Percentiles rank a stretch among this genome's conserved stretches.
phyloP scores from a whole-genome alignment of 30 jellyfish, hydroid and myxozoan genomes.

The Aurelia coerulea region DNA sequence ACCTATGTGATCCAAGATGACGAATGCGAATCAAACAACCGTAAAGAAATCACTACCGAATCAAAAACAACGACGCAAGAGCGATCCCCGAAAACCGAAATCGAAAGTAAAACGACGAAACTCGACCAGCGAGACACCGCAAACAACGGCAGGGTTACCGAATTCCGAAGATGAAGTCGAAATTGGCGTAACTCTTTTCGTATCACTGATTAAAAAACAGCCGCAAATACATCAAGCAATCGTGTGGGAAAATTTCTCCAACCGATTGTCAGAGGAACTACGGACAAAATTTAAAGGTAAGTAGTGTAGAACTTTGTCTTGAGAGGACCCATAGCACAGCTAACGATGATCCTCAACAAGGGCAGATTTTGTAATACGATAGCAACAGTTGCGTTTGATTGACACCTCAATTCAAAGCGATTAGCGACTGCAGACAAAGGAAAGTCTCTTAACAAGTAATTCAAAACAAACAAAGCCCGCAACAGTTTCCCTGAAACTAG shows the following conservation, averaged over 20 bases:
- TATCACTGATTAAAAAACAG: conserved; percentile 55
- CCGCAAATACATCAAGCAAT: conserved; percentile 53
- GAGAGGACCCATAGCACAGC: too few species aligned
- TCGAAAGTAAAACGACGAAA: conserved; percentile 45
- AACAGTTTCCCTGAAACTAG: too few species aligned
- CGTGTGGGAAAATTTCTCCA: conserved; percentile 68
- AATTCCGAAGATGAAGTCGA: conserved; percentile 51
- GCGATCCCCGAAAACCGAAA: conserved; percentile 68
- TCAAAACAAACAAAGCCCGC: too few species aligned
- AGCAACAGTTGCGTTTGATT: too few species aligned
- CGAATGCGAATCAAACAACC: conserved; percentile 41
- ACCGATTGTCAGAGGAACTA: conserved; percentile 63
- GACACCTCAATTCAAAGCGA: too few species aligned
- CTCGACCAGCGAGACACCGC: conserved; percentile 43
- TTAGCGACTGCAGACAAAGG: too few species aligned
- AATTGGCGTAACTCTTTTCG: conserved; percentile 45
- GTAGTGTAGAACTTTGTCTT: neutral
- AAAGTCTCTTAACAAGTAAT: too few species aligned
- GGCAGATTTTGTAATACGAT: too few species aligned
- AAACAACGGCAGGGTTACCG: conserved; percentile 2
- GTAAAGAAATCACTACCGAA: conserved; percentile 65
- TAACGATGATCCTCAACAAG: too few species aligned
- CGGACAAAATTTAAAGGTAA: conserved; percentile 56
- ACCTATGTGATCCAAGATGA: conserved; percentile 28
- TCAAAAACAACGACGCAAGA: conserved; percentile 63